Percentiles rank a stretch among this genome's conserved stretches.
These are phyloP conservation scores for Tiaroga cobitis DNA, from an alignment of 2,797 vertebrate genomes.

Conservation along the genomic window DNA sequence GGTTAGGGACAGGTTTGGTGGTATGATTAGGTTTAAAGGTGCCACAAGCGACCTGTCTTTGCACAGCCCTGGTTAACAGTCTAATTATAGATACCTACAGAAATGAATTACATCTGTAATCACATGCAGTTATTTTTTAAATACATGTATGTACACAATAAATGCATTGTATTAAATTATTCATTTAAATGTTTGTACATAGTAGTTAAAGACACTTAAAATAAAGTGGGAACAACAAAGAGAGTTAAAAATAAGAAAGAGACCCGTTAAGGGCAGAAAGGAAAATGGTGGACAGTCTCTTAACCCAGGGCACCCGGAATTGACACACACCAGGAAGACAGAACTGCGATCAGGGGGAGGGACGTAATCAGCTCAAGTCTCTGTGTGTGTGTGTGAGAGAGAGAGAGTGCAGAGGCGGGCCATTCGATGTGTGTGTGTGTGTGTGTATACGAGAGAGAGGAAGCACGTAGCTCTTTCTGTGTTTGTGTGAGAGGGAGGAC, in stretches of 20 bases:
- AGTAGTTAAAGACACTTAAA: neutral
- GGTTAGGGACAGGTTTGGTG: too few species aligned
- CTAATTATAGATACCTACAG: neutral
- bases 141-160: neutral
- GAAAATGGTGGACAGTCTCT: slow-evolving; percentile 24
- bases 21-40: too few species aligned
- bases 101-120: neutral
- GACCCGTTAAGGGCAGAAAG: neutral
- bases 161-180: neutral
- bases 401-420: slow-evolving; percentile 20
- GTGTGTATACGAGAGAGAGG: slow-evolving; percentile 24
- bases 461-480: slow-evolving; percentile 40
- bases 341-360: slow-evolving; percentile 39
- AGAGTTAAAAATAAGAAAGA: neutral
- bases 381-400: neutral
- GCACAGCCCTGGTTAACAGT: neutral
- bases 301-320: slow-evolving; percentile 32
- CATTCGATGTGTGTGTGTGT: slow-evolving; percentile 24
- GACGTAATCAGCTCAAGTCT: slow-evolving; percentile 29
- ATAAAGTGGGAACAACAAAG: neutral
- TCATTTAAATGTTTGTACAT: neutral
- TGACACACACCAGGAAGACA: slow-evolving; percentile 57
- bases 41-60: too few species aligned
- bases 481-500: slow-evolving; percentile 30
- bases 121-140: neutral